Conservation (phyloP, 2,888 invertebrate species). For the Phaonia tiefii region DNA sequence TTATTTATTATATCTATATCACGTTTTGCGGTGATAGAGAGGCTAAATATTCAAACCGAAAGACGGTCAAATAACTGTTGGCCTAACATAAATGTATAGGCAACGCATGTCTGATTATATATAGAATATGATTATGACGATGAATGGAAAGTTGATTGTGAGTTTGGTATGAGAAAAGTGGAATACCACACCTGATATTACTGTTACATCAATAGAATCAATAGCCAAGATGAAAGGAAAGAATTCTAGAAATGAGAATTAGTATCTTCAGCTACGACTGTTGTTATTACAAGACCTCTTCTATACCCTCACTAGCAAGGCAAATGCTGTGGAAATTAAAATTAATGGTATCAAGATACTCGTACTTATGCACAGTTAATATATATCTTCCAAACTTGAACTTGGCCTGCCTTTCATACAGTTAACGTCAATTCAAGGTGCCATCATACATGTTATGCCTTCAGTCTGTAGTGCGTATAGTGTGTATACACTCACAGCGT, state of each 20-base stretch:
- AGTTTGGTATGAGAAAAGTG: background rate
- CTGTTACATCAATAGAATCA: conserved; percentile 36
- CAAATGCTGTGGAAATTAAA: background rate
- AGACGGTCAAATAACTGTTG: conserved; percentile 15
- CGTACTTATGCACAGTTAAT: too few relatives aligned
- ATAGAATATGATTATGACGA: background rate
- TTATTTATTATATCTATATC: background rate
- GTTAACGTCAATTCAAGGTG: too few relatives aligned
- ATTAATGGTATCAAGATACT: too few relatives aligned
- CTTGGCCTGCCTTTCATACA: too few relatives aligned
- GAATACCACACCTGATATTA: conserved; percentile 9
- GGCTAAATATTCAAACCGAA: background rate
- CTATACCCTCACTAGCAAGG: too few relatives aligned
- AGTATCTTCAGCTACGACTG: too few relatives aligned
- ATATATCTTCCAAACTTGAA: too few relatives aligned
- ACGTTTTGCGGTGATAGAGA: background rate
- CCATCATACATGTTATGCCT: too few relatives aligned
- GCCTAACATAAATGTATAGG: background rate
- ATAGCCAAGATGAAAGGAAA: conserved; percentile 7
- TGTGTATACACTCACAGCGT: background rate
- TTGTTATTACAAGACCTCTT: too few relatives aligned
- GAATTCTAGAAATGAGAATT: conserved; percentile 1
- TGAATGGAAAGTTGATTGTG: conserved; percentile 1
- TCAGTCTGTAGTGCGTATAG: background rate
- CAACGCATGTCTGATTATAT: too few relatives aligned